These are phyloP conservation scores for Caenorhabditis elegans DNA, from an alignment of 1,140 invertebrate genomes.

Conservation along the genomic window WBcel235 BX284606.5:11807501-11808000, in stretches of 20 bases:
- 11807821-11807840: background rate
- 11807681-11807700: background rate
- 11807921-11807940: background rate
- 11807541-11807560: background rate
- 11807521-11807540: background rate
- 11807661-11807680: background rate
- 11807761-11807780: slow-evolving; percentile 12
- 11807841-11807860: background rate
- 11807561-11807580: background rate
- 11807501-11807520: background rate
- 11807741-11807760: slow-evolving; percentile 23
- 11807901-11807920: slow-evolving; percentile 28
- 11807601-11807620: background rate
- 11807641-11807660: background rate
- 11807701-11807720: slow-evolving; percentile 16
- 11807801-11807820: background rate
- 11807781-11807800: slow-evolving; percentile 25
- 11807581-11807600: background rate
- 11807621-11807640: background rate
- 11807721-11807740: background rate
- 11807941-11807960: background rate
- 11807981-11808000: too few relatives aligned
- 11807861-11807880: slow-evolving; percentile 23
- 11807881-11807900: slow-evolving; percentile 10
- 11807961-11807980: too few relatives aligned